These are phyloP conservation scores for Enhydra lutris DNA, from an alignment of 2,113 vertebrate species.

Conservation along the genomic window DNA sequence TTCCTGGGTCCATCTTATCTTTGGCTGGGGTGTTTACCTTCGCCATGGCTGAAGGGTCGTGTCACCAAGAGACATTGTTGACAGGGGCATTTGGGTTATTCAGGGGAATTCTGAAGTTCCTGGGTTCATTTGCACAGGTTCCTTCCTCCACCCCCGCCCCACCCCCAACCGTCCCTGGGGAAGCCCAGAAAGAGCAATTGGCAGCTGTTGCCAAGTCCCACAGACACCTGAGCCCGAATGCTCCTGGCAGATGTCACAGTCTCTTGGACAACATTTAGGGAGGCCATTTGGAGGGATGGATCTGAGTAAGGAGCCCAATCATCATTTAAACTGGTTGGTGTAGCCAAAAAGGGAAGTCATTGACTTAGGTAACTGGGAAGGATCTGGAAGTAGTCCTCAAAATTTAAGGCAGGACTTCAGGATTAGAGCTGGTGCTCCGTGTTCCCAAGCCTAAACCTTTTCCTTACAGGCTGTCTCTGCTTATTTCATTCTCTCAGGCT, in stretches of 20 bases:
- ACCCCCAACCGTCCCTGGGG: background rate
- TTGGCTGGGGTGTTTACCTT: background rate
- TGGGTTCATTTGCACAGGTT: background rate
- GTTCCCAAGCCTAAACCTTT: too few species aligned
- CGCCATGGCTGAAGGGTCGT: accelerated
- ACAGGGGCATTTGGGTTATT: too few species aligned
- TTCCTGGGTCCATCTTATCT: background rate
- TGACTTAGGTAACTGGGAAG: background rate
- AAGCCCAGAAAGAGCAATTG: background rate
- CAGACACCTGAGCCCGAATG: background rate
- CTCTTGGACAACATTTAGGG: background rate
- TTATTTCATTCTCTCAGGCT: background rate
- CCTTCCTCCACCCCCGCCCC: background rate
- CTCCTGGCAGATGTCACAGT: background rate
- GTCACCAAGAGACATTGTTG: background rate
- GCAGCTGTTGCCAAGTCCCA: background rate
- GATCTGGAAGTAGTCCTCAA: background rate
- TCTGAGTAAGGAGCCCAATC: background rate
- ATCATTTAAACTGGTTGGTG: too few species aligned
- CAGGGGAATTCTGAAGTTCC: background rate
- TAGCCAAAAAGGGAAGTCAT: background rate
- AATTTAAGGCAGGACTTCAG: background rate
- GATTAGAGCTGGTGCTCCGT: too few species aligned
- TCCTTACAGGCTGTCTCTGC: background rate
- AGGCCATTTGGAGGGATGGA: background rate